Evolutionary conservation across 1,140 invertebrate genomes (phyloP).

Genomic region (Drosophila hydei): DNA sequence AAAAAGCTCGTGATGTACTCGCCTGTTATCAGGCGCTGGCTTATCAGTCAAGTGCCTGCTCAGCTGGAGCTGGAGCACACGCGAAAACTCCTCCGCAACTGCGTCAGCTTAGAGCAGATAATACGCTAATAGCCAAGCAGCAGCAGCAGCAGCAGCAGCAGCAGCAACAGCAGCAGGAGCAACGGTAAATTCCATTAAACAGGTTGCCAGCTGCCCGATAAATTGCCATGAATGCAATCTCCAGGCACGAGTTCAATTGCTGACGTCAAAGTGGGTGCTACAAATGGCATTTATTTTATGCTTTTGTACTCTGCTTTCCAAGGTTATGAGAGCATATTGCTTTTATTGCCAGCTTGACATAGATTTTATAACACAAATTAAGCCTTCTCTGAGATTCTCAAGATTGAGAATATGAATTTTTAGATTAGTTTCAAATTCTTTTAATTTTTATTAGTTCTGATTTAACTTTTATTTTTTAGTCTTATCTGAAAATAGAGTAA

Average conservation of each 20-base stretch:
- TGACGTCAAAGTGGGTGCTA: slow-evolving; percentile 17
- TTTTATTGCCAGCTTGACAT: too few species aligned
- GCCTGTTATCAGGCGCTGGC: slow-evolving; percentile 14
- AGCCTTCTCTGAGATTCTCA: too few species aligned
- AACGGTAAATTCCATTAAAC: background rate
- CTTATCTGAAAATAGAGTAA: background rate
- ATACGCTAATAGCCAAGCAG: slow-evolving; percentile 23
- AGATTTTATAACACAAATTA: too few species aligned
- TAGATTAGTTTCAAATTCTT: background rate
- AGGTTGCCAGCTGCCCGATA: slow-evolving; percentile 15
- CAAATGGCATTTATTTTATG: background rate
- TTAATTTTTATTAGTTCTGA: background rate
- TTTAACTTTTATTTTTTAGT: background rate
- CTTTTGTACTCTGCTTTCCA: background rate
- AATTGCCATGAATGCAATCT: slow-evolving; percentile 10
- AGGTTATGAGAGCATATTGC: background rate
- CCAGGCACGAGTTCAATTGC: background rate
- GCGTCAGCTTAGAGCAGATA: slow-evolving; percentile 42
- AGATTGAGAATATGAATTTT: too few species aligned
- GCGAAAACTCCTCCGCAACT: slow-evolving; percentile 28
- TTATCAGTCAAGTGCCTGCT: slow-evolving; percentile 57
- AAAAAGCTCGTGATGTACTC: slow-evolving; percentile 32
- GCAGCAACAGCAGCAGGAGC: slow-evolving; percentile 1
- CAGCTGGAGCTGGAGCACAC: slow-evolving; percentile 15
- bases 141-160: background rate